Conservation (phyloP, 2,113 vertebrate species). For the Nesogale talazaci region DNA sequence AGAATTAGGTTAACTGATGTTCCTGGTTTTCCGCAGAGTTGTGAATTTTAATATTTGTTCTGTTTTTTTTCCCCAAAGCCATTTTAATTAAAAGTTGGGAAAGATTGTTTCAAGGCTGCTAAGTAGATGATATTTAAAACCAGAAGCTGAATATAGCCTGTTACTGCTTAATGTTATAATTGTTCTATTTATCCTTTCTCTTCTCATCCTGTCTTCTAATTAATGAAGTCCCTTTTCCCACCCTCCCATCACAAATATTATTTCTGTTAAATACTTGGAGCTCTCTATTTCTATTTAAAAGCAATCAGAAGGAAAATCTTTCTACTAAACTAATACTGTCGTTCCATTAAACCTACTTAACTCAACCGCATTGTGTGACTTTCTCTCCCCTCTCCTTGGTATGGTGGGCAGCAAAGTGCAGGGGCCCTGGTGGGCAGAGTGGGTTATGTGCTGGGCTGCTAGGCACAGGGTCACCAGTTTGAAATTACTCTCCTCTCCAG, state of each 20-base stretch:
- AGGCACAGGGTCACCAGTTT: too few relatives aligned
- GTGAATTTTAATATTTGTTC: slow-evolving; percentile 52
- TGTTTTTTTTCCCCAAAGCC: slow-evolving; percentile 42
- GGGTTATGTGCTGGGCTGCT: too few relatives aligned
- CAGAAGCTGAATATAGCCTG: neutral
- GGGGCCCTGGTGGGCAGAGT: too few relatives aligned
- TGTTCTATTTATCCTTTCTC: neutral
- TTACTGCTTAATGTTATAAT: slow-evolving; percentile 48
- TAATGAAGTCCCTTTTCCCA: slow-evolving; percentile 63
- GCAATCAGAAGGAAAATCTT: slow-evolving; percentile 46
- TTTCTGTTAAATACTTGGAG: slow-evolving; percentile 53
- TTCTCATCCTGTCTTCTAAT: slow-evolving; percentile 37
- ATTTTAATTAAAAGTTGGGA: slow-evolving; percentile 70
- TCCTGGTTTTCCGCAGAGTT: neutral
- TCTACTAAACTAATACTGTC: slow-evolving; percentile 31
- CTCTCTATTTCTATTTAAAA: slow-evolving; percentile 59
- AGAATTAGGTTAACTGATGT: neutral
- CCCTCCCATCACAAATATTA: slow-evolving; percentile 61
- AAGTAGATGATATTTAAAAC: slow-evolving; percentile 66
- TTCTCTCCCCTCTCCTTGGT: neutral
- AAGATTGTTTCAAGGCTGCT: slow-evolving; percentile 38
- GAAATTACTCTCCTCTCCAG: too few relatives aligned
- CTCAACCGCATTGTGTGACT: neutral
- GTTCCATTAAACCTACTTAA: slow-evolving; percentile 57
- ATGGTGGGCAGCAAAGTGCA: too few relatives aligned